Evolutionary conservation across 2,113 vertebrate genomes (phyloP).

Genomic region (Cephalopterus ornatus): DNA sequence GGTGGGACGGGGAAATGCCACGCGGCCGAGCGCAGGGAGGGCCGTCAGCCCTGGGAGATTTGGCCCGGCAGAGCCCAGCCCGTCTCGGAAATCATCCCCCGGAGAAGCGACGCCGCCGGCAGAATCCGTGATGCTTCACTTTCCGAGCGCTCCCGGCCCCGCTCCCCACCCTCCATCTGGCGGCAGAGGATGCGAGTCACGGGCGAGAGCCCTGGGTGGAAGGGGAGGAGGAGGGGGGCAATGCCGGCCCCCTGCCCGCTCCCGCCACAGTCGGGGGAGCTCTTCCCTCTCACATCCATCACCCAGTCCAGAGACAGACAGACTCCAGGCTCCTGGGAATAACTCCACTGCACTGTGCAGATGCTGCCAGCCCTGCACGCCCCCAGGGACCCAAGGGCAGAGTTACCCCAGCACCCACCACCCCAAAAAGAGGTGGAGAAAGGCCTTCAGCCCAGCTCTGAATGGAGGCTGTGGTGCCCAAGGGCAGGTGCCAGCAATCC

Average conservation of each 20-base stretch:
- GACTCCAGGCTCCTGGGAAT: background rate
- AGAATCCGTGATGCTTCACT: slow-evolving; percentile 11
- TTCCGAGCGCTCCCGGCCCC: background rate
- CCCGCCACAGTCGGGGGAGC: background rate
- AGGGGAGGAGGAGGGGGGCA: background rate
- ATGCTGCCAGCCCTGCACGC: rapidly evolving
- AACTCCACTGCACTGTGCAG: rapidly evolving
- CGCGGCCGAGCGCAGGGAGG: background rate
- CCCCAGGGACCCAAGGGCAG: background rate
- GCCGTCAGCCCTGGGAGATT: background rate
- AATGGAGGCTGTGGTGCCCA: background rate
- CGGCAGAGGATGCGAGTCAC: slow-evolving; percentile 31
- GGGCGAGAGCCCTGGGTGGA: background rate
- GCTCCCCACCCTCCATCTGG: slow-evolving; percentile 46
- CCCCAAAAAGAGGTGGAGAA: background rate
- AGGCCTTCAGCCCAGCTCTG: background rate
- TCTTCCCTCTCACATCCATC: background rate
- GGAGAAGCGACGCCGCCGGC: background rate
- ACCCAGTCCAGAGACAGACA: background rate
- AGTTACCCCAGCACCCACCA: no score
- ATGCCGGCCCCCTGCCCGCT: background rate
- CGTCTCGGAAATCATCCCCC: slow-evolving; percentile 6
- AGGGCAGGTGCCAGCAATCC: background rate
- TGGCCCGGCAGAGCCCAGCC: background rate
- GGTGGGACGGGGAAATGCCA: slow-evolving; percentile 20